Percentiles rank a stretch among this genome's conserved stretches.
Evolutionary conservation across 2,797 vertebrate species (phyloP).

Genomic region (Mormyrus hasselquistii): DNA sequence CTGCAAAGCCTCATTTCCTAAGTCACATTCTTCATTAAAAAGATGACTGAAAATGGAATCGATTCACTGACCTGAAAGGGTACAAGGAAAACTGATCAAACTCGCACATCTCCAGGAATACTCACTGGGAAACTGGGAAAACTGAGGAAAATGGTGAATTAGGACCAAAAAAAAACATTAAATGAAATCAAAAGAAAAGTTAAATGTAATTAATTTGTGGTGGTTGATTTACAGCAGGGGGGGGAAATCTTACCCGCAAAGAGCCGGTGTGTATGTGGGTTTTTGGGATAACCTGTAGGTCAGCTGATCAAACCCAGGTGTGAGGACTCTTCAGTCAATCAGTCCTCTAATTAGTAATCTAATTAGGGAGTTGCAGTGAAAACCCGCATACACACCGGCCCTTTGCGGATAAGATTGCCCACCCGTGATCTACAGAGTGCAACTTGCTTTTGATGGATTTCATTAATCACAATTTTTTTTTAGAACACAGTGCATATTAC

Average conservation of each 20-base stretch:
- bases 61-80: neutral
- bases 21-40: neutral
- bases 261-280: too few relatives aligned
- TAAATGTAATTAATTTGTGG: neutral
- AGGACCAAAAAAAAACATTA: neutral
- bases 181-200: neutral
- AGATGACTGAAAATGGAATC: neutral
- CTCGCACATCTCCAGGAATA: neutral
- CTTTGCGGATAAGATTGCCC: too few relatives aligned
- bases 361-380: too few relatives aligned
- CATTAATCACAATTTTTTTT: neutral
- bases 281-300: too few relatives aligned
- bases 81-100: neutral
- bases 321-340: too few relatives aligned
- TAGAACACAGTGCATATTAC: neutral
- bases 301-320: too few relatives aligned
- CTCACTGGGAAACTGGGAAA: neutral
- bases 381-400: too few relatives aligned
- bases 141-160: neutral
- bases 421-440: neutral
- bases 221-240: neutral
- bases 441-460: neutral
- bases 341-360: too few relatives aligned
- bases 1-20: neutral
- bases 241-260: too few relatives aligned